Evolutionary conservation across 2,113 vertebrate species (phyloP), one percentile per base, ranked within the genome.

Genomic region (Pantherophis guttatus): DNA sequence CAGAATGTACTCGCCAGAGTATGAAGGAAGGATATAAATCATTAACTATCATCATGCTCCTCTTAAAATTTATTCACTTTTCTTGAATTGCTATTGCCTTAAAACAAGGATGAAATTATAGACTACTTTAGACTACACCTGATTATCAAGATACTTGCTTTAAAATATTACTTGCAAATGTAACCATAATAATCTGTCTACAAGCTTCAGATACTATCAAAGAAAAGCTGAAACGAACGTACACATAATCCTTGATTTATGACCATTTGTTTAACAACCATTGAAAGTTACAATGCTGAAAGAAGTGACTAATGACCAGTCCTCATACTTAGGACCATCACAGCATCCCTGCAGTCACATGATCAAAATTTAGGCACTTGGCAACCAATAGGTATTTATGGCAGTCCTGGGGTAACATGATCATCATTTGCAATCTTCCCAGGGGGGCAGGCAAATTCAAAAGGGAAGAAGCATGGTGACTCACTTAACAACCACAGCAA

Each of bases 71-170:
- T 75, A 17, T 33, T 75, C n/a, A 86, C 19, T 87, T 92, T 92
- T 7, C 90, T 86, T 88, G 1, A 0, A 0, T 57, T 57, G 19
- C 15, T 0, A 0, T 81, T 17, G n/a, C 57, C 39, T 92, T 44
- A 81, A 54, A 44, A 21, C 13, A 55, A 19, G 21, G 33, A 15
- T 17, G 29, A 50, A 53, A 53, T 50, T 52, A 53, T 3, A 65
- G 21, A 65, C 9, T 1, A 86, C 13, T 10, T 55, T 50, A 52
- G 58, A 2, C 9, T 92, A 26, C 1, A 24, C 39, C 17, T 10
- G 19, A 53, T 65, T 39, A 88, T 29, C n/a, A 70, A 39, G 13
- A 48, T 29, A 70, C 29, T 92, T 55, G 26, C 1, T 17, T 29
- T 24, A n/a, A 53, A 52, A 62, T 58, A 87, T 58, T 15, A 48